Evolutionary conservation across 1,140 invertebrate genomes (phyloP).

Genomic region (Paralvinella palmiformis): DNA sequence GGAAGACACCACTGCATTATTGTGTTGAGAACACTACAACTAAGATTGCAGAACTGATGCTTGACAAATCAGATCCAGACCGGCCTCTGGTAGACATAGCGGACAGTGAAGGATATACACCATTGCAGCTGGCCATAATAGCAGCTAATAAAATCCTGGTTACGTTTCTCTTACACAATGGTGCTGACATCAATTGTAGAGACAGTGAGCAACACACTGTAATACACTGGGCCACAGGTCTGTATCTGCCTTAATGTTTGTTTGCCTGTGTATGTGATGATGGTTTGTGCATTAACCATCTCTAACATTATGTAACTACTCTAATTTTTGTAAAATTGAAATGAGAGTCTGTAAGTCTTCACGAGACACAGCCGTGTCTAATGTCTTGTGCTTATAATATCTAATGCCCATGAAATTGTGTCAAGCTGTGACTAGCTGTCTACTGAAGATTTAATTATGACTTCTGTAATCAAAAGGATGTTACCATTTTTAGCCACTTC

Average conservation of each 20-base stretch:
- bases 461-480: no score
- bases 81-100: slow-evolving; percentile 61
- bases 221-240: slow-evolving; percentile 97
- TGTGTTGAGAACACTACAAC: slow-evolving; percentile 66
- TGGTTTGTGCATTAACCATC: slow-evolving; percentile 61
- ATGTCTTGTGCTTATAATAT: no score
- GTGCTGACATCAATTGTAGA: slow-evolving; percentile 76
- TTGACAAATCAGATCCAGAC: slow-evolving; percentile 57
- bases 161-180: slow-evolving; percentile 43
- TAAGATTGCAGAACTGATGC: slow-evolving; percentile 57
- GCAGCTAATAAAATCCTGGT: slow-evolving; percentile 45
- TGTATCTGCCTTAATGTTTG: no score
- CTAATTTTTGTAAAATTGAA: no score
- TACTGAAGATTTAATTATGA: no score
- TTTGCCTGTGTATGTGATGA: slow-evolving; percentile 71
- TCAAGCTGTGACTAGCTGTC: no score
- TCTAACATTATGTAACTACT: no score
- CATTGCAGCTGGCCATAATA: slow-evolving; percentile 64
- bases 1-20: slow-evolving; percentile 86
- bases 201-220: slow-evolving; percentile 92
- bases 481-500: no score
- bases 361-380: no score
- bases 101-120: slow-evolving; percentile 89
- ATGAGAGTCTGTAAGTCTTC: no score
- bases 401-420: no score